Conservation (phyloP, 2,113 vertebrate species). For the Psilopsiagon aurifrons region DNA sequence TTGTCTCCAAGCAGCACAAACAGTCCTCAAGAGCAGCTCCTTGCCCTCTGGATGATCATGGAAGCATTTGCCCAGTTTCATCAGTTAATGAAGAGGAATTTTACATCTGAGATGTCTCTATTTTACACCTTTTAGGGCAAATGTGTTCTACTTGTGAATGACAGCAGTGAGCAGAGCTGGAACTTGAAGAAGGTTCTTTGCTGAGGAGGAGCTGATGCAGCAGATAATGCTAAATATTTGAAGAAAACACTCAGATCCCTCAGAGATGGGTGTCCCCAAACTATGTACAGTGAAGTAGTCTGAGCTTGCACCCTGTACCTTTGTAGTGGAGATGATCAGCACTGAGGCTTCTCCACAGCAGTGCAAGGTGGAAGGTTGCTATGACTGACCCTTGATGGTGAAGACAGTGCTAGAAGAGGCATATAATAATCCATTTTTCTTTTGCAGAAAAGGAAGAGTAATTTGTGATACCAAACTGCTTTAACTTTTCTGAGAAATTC, state of each 20-base stretch:
- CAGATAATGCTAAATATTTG: background rate
- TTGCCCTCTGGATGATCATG: background rate
- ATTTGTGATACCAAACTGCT: background rate
- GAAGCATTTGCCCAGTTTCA: background rate
- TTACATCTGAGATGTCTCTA: constrained; percentile 51
- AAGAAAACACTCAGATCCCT: background rate
- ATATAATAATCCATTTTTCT: background rate
- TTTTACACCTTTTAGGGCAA: background rate
- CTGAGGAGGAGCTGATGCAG: background rate
- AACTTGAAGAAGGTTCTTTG: background rate
- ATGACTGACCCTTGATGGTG: background rate
- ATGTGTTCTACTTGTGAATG: background rate
- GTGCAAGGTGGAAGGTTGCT: background rate
- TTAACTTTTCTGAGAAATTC: background rate
- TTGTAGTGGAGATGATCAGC: background rate
- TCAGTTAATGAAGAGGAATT: constrained; percentile 59
- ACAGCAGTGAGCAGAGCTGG: background rate
- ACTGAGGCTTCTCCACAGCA: background rate
- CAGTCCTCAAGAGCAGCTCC: background rate
- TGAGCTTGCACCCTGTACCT: background rate
- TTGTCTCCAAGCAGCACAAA: background rate
- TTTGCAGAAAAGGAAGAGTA: background rate
- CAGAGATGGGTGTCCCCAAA: background rate
- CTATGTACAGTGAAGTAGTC: background rate
- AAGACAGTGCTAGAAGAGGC: background rate